Base-by-base conservation (phyloP, 2,888 invertebrate species). In the Zygaena filipendulae region DNA sequence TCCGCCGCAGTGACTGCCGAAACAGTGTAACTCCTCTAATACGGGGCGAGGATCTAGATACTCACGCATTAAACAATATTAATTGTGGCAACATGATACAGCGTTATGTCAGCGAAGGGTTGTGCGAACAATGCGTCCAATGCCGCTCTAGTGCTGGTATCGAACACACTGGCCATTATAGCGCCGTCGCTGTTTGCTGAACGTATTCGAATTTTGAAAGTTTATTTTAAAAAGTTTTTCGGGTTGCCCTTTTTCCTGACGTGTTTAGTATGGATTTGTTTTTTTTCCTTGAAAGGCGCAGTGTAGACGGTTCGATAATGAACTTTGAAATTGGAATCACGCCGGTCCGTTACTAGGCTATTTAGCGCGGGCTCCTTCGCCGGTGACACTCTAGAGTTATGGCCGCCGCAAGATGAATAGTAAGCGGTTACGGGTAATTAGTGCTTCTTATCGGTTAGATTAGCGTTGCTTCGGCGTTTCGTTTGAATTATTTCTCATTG, bases 11-110 rank as follows among this genome's bases (percentile, higher is more conserved):
- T 44, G 56, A 56, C 59, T 59, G 54, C 59, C 55, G 55, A 53
- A 58, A 55, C 51, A 56, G 53, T 60, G 49, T 64, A 63, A 67
- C 64, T 62, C 63, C 51, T 60, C 60, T 64, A 66, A 62, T 64
- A 67, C 59, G 56, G 58, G 55, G 58, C 46, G 59, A 54, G 57
- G 58, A 59, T 62, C 59, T 59, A 62, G 60, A 62, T 60, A 59
- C 52, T n/a, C n/a, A n/a, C n/a, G 52, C 59, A 63, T 66, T 72
- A 69, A 74, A 67, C 61, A 67, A 68, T 72, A 77, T 77, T 75
- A 74, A 75, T 75, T 63, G 67, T 62, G 43, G 48, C 46, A 42
- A 46, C 54, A 62, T 77, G 77, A 77, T 55, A 67, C 66, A 60
- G 67, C 72, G 45, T 54, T n/a, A n/a, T n/a, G 47, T 37, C 40